Evolutionary conservation across 2,797 vertebrate species (phyloP).

Genomic region (Lophotriccus pileatus): DNA sequence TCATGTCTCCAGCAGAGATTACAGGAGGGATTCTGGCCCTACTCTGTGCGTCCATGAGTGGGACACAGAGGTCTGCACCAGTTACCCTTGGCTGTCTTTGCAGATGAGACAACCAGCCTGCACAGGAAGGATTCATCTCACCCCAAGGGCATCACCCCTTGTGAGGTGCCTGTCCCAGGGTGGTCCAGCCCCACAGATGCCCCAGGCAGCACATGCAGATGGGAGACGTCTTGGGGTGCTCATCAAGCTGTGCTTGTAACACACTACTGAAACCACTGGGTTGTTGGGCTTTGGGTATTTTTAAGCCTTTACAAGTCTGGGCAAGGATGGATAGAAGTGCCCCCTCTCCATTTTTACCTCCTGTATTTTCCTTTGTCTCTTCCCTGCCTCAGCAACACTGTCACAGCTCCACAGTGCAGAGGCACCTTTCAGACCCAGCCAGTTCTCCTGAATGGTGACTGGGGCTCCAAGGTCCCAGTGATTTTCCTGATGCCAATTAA

Average conservation of each 20-base stretch:
- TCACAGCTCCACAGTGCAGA: neutral
- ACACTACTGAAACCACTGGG: rapidly evolving
- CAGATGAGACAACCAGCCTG: neutral
- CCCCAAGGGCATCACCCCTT: neutral
- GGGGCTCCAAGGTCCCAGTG: neutral
- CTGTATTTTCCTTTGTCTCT: neutral
- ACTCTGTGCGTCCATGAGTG: too few species aligned
- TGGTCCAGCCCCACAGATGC: neutral
- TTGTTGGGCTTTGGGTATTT: neutral
- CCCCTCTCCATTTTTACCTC: neutral
- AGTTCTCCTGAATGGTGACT: neutral
- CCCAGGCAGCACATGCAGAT: rapidly evolving
- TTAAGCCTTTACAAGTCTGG: neutral
- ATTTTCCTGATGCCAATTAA: neutral
- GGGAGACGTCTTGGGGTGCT: neutral
- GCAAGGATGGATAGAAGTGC: neutral
- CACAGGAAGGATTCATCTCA: neutral
- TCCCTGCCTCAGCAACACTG: neutral
- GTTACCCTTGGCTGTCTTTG: neutral
- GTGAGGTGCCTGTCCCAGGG: neutral
- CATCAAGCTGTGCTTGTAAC: neutral
- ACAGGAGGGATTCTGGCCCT: neutral
- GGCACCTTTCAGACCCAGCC: neutral
- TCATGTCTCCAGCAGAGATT: neutral
- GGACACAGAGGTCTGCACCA: neutral